phyloP scores from a whole-genome alignment of 2,888 invertebrate genomes.

The Malthinus flaveolus region DNA sequence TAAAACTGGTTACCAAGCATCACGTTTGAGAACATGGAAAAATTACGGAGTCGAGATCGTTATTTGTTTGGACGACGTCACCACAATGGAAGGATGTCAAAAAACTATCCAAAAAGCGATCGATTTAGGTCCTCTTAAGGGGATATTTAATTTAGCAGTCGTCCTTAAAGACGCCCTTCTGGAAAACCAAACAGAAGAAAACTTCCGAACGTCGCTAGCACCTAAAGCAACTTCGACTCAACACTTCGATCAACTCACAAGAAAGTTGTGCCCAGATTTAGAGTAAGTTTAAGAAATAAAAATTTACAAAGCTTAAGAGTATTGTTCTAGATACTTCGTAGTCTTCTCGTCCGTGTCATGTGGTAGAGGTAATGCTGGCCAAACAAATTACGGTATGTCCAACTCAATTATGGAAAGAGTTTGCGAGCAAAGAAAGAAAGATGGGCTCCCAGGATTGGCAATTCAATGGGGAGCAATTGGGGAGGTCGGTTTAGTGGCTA shows the following conservation, averaged over 20 bases:
- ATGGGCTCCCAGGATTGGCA: slow-evolving; percentile 78
- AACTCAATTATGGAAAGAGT: slow-evolving; percentile 91
- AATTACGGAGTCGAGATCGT: slow-evolving; percentile 69
- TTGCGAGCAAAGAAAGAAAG: slow-evolving; percentile 71
- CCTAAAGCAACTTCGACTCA: slow-evolving; percentile 84
- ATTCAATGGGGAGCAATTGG: slow-evolving; percentile 94
- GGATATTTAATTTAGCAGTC: slow-evolving; percentile 89
- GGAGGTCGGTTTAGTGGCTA: slow-evolving; percentile 73
- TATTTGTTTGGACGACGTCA: slow-evolving; percentile 73
- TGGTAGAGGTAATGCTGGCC: slow-evolving; percentile 89
- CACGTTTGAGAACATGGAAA: slow-evolving; percentile 72
- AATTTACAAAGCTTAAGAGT: not conserved
- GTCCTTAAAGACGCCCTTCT: slow-evolving; percentile 75
- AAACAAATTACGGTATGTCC: slow-evolving; percentile 88
- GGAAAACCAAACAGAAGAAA: slow-evolving; percentile 73
- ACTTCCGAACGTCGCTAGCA: slow-evolving; percentile 67
- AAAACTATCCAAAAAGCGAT: slow-evolving; percentile 68
- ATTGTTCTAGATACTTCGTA: slow-evolving; percentile 70
- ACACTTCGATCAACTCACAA: slow-evolving; percentile 70
- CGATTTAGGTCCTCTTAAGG: slow-evolving; percentile 72
- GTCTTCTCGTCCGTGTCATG: slow-evolving; percentile 91
- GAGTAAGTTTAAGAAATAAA: slow-evolving; percentile 37
- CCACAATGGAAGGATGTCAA: slow-evolving; percentile 70
- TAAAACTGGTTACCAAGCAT: slow-evolving; percentile 79
- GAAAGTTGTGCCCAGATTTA: slow-evolving; percentile 60